Evolutionary conservation across 2,888 invertebrate genomes (phyloP).

Genomic region (Dendrolimus houi): DNA sequence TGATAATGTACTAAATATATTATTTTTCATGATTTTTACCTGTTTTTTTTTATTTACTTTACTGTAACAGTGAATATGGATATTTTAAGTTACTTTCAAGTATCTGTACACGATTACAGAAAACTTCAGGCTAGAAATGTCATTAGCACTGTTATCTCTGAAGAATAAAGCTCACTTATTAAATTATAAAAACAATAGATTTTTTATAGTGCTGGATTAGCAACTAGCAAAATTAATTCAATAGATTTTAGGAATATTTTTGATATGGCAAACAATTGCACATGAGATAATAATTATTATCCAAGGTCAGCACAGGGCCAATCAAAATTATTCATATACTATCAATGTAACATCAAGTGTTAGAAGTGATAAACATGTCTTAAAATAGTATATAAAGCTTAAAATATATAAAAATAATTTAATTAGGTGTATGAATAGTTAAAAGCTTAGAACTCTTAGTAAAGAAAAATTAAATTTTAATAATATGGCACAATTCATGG

Average conservation of each 20-base stretch:
- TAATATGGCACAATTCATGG: slow-evolving; percentile 74
- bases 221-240: too few relatives aligned
- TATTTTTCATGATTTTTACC: too few relatives aligned
- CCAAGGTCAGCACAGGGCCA: background rate
- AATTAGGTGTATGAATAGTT: background rate
- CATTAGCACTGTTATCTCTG: too few relatives aligned
- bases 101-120: too few relatives aligned
- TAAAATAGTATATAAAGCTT: background rate
- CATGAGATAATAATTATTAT: background rate
- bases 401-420: background rate
- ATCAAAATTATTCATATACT: background rate
- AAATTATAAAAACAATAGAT: too few relatives aligned
- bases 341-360: background rate
- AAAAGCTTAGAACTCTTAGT: background rate
- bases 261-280: background rate
- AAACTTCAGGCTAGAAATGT: too few relatives aligned
- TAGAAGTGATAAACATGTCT: background rate
- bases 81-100: too few relatives aligned
- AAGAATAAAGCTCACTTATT: too few relatives aligned
- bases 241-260: background rate
- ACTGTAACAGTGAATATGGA: too few relatives aligned
- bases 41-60: too few relatives aligned
- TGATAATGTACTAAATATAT: background rate
- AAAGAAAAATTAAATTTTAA: background rate
- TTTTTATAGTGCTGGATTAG: too few relatives aligned